Evolutionary conservation across 2,888 invertebrate species (phyloP).

Genomic region (Drosophila meridiana): DNA sequence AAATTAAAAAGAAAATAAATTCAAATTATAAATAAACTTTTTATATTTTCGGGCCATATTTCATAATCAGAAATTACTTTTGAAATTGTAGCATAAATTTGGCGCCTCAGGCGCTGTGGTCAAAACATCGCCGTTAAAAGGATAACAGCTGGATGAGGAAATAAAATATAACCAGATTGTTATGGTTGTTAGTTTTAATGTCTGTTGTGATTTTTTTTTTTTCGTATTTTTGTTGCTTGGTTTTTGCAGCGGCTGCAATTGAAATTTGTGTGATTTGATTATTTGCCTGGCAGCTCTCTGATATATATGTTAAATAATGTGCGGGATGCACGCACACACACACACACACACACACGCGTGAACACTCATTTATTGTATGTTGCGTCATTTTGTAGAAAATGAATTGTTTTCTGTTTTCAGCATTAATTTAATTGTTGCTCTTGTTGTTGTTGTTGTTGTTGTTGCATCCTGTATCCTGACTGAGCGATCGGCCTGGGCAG

Average conservation of each 20-base stretch:
- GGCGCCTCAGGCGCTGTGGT: neutral
- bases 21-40: neutral
- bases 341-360: neutral
- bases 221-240: neutral
- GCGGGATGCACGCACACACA: constrained; percentile 11
- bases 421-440: constrained; percentile 69
- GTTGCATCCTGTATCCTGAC: constrained; percentile 38
- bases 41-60: neutral
- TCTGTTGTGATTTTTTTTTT: neutral
- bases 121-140: constrained; percentile 1
- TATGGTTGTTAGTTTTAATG: constrained; percentile 4
- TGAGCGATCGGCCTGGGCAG: constrained; percentile 41
- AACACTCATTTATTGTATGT: constrained; percentile 16
- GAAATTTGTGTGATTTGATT: constrained; percentile 74
- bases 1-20: neutral
- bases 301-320: constrained; percentile 71
- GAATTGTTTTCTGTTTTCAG: constrained; percentile 79
- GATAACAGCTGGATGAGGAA: neutral
- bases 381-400: constrained; percentile 66
- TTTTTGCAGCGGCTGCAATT: constrained; percentile 42
- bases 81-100: neutral
- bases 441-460: constrained; percentile 47
- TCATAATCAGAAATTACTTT: neutral
- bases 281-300: constrained; percentile 59
- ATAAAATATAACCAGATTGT: constrained; percentile 5